Base-by-base conservation (phyloP, 1,140 invertebrate genomes). In the Belonocnema kinseyi region DNA sequence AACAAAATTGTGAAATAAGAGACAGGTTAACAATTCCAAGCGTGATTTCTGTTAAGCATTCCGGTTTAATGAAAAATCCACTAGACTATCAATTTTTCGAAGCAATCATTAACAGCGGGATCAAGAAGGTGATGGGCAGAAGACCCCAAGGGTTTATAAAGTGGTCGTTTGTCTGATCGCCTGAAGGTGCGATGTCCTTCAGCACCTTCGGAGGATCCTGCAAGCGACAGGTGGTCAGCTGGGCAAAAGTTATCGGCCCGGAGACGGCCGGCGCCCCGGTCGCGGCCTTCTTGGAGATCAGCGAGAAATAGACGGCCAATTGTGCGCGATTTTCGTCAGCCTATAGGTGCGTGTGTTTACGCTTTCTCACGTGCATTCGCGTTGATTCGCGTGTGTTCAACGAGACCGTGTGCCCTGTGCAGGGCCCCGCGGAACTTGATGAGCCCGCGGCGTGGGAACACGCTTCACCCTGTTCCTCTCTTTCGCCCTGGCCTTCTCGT, bases 381-480 rank as follows among this genome's bases (percentile, higher is more conserved):
- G 81, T 80, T 77, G 73, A 80, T 77, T 85, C 84, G 81, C 80
- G 82, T 82, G 84, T 82, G 78, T 76, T 80, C 78, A 81, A 74
- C 79, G 77, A 81, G 79, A 51, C 58, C 73, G 40, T 80, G 78
- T 79, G 74, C 58, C 73, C 19, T 80, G 78, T 79, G 74, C 72
- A 73, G 40, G 10, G 72, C 50, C 79, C 54, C 72, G 74, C 56
- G 74, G 80, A 84, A 78, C 81, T 86, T 81, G 82, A 85, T 76
- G 81, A 83, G 82, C 75, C 76, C 78, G 76, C 83, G 80, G 78
- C 84, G 85, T 88, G 87, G 85, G 86, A 87, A 88, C 82, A 72
- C 74, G 75, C 82, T 82, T 83, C 77, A 77, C 81, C 80, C 79
- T 76, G 75, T 81, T 80, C 80, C 75, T 77, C 78, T 54, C 46